phyloP scores from a whole-genome alignment of 1,140 invertebrate genomes.

The Holotrichia oblita region DNA sequence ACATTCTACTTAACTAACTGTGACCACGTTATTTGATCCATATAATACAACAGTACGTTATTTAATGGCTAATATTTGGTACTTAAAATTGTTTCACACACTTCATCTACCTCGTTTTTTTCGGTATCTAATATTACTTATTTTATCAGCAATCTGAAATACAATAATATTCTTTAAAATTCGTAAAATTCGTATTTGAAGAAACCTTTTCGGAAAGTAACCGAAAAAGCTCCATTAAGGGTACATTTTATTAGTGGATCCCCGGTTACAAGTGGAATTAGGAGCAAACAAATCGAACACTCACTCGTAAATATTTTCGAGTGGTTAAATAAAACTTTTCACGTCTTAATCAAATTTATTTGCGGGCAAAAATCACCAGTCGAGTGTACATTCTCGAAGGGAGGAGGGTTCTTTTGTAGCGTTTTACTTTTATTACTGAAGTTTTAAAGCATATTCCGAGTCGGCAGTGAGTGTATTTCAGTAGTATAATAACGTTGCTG shows the following conservation, averaged over 20 bases:
- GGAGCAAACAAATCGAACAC: background rate
- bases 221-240: background rate
- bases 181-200: background rate
- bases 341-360: constrained; percentile 35
- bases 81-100: too few relatives aligned
- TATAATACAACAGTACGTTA: too few relatives aligned
- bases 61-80: too few relatives aligned
- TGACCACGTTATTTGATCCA: too few relatives aligned
- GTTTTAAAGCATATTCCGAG: constrained; percentile 19
- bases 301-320: constrained; percentile 23
- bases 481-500: constrained; percentile 11
- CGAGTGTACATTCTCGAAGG: constrained; percentile 13
- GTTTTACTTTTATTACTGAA: constrained; percentile 32
- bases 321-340: constrained; percentile 26
- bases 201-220: background rate
- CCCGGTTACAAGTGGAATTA: background rate
- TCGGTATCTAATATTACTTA: too few relatives aligned
- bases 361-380: constrained; percentile 21
- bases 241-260: background rate
- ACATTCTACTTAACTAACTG: too few relatives aligned
- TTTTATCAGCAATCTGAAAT: too few relatives aligned
- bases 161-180: too few relatives aligned
- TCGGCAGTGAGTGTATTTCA: constrained; percentile 21
- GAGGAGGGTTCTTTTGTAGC: constrained; percentile 28
- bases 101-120: too few relatives aligned